Conservation (phyloP, 1,140 invertebrate genomes). For the Eciton burchellii region DNA sequence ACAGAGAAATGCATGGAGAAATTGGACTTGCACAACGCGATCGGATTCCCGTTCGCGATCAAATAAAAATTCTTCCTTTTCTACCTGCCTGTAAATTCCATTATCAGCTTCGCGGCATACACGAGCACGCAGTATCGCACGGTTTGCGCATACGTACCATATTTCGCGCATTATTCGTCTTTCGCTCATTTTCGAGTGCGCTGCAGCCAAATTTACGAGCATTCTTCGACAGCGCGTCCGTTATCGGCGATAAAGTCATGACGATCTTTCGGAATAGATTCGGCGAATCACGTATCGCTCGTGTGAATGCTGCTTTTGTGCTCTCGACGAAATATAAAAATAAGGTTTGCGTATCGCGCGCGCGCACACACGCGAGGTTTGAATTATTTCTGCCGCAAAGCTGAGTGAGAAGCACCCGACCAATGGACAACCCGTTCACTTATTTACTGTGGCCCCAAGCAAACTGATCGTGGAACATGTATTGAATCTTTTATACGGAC, state of each 20-base stretch:
- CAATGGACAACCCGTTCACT: slow-evolving; percentile 61
- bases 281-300: slow-evolving; percentile 15
- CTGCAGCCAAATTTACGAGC: background rate
- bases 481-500: slow-evolving; percentile 67
- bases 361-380: slow-evolving; percentile 25
- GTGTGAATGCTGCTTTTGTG: slow-evolving; percentile 65
- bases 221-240: background rate
- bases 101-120: no score
- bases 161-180: background rate
- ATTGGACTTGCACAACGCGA: background rate
- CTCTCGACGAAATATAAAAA: slow-evolving; percentile 64
- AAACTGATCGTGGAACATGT: slow-evolving; percentile 67
- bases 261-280: slow-evolving; percentile 23
- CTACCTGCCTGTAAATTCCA: background rate
- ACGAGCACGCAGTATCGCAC: background rate
- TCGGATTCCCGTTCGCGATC: background rate
- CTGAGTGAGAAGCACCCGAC: slow-evolving; percentile 60
- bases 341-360: slow-evolving; percentile 36
- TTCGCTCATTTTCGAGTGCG: background rate
- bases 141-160: background rate
- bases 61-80: background rate
- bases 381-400: slow-evolving; percentile 65
- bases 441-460: slow-evolving; percentile 64
- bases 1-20: background rate
- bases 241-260: background rate